These are phyloP conservation scores for Carassius gibelio DNA, from an alignment of 2,113 vertebrate genomes.

Conservation along the genomic window DNA sequence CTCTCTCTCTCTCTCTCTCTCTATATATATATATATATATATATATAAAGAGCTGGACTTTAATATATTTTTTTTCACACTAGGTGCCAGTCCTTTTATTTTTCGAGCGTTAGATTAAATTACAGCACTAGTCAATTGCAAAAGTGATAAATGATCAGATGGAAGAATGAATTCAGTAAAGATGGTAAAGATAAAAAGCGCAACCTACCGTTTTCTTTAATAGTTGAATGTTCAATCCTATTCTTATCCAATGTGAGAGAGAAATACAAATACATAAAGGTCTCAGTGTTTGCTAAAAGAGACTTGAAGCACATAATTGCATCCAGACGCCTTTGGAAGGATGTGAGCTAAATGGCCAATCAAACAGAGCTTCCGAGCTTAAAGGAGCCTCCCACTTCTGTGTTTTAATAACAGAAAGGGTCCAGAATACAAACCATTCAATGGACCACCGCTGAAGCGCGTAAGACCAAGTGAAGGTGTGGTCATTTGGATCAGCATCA, in stretches of 20 bases:
- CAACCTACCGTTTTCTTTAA: not conserved
- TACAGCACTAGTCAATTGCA: not conserved
- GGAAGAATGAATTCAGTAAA: not conserved
- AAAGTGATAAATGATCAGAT: not conserved
- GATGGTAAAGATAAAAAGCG: not conserved
- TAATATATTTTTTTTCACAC: slow-evolving; percentile 63
- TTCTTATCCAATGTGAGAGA: not conserved
- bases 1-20: too few species aligned
- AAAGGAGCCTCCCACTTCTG: slow-evolving; percentile 37
- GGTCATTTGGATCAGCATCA: slow-evolving; percentile 84
- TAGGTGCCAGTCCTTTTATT: slow-evolving; percentile 82
- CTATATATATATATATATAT: too few species aligned
- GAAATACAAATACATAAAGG: not conserved
- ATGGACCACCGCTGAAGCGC: slow-evolving; percentile 17
- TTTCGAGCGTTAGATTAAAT: slow-evolving; percentile 57
- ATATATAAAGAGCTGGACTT: too few species aligned
- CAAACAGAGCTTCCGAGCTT: slow-evolving; percentile 35
- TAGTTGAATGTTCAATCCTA: not conserved
- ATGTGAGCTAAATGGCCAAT: slow-evolving; percentile 46
- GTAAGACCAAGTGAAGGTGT: slow-evolving; percentile 75
- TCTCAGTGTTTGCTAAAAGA: not conserved
- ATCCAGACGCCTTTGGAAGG: slow-evolving; percentile 12
- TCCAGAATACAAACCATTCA: slow-evolving; percentile 21
- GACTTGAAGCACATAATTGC: slow-evolving; percentile 5
- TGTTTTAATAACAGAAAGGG: slow-evolving; percentile 35